Base-by-base conservation (phyloP, 1,140 invertebrate genomes). In the Campodea augens region DNA sequence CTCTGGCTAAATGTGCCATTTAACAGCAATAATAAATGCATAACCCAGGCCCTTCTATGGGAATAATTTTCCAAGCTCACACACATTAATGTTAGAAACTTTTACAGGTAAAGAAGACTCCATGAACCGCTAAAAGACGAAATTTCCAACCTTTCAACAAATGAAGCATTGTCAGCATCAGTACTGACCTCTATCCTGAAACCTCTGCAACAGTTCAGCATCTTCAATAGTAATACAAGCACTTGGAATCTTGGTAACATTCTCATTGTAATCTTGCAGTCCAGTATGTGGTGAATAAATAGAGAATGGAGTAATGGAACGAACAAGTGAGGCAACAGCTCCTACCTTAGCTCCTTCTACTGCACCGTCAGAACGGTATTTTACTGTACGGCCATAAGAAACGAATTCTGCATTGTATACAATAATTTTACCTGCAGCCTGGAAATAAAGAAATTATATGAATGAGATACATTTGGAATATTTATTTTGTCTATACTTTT, bases 141-240 rank as follows among this genome's bases (percentile, higher is more conserved):
- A n/a, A n/a, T n/a, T n/a, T n/a, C n/a, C n/a, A n/a, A n/a, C n/a
- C n/a, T n/a, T n/a, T n/a, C n/a, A n/a, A n/a, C n/a, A n/a, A n/a
- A n/a, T n/a, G n/a, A n/a, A n/a, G n/a, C n/a, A n/a, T n/a, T n/a
- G n/a, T n/a, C n/a, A n/a, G n/a, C n/a, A n/a, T n/a, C n/a, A n/a
- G n/a, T n/a, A n/a, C n/a, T n/a, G n/a, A n/a, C 59, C 60, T 62
- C 44, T 18, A 44, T 48, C 46, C 20, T 52, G 45, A 51, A 69
- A 57, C 43, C 71, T 51, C 38, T 60, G 44, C 49, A 73, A 52
- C 53, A 71, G 57, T 41, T 68, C 65, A 3, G 69, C 69, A 55
- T 72, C 70, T 54, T 72, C 70, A 5, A 66, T 47, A 19, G 69
- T 67, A 19, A 72, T 63, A 43, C 61, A 64, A 5, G 65, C 67